Conservation (phyloP, 2,888 invertebrate species). For the Cerceris ruficornis region DNA sequence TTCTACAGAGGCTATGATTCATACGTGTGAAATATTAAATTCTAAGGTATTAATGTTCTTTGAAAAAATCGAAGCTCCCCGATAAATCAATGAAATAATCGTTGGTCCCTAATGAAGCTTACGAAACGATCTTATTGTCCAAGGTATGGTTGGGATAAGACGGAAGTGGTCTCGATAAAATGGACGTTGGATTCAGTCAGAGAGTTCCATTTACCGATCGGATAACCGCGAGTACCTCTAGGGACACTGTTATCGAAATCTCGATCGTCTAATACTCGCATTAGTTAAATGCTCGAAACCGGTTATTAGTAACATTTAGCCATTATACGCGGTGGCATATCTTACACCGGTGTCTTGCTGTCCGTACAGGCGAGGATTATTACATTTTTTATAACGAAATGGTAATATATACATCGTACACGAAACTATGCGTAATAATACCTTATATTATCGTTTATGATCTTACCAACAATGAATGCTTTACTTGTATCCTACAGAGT, state of each 20-base stretch:
- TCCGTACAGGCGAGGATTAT: conserved; percentile 59
- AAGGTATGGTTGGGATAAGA: conserved; percentile 42
- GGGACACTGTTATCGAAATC: conserved; percentile 59
- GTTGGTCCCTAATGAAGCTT: conserved; percentile 44
- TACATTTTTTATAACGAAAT: conserved; percentile 54
- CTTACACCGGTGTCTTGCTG: conserved; percentile 51
- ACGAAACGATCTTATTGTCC: conserved; percentile 55
- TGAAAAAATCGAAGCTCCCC: conserved; percentile 20
- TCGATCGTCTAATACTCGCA: conserved; percentile 66
- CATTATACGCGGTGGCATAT: conserved; percentile 59
- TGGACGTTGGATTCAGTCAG: conserved; percentile 58
- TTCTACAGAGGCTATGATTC: neutral
- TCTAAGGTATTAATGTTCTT: neutral
- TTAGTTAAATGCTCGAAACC: conserved; percentile 69
- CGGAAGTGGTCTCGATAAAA: conserved; percentile 60
- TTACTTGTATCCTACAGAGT: conserved; percentile 9
- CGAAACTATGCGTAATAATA: conserved; percentile 49
- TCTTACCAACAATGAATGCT: conserved; percentile 47
- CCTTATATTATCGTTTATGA: conserved; percentile 33
- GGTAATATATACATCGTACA: conserved; percentile 47
- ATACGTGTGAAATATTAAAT: neutral
- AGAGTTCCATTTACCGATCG: conserved; percentile 61
- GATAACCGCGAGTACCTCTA: conserved; percentile 53
- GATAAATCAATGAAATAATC: conserved; percentile 43
- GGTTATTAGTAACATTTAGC: conserved; percentile 69